Percentiles rank a stretch among this genome's conserved stretches.
phyloP scores from a whole-genome alignment of 2,888 invertebrate genomes.

The Agrochola lychnidis region DNA sequence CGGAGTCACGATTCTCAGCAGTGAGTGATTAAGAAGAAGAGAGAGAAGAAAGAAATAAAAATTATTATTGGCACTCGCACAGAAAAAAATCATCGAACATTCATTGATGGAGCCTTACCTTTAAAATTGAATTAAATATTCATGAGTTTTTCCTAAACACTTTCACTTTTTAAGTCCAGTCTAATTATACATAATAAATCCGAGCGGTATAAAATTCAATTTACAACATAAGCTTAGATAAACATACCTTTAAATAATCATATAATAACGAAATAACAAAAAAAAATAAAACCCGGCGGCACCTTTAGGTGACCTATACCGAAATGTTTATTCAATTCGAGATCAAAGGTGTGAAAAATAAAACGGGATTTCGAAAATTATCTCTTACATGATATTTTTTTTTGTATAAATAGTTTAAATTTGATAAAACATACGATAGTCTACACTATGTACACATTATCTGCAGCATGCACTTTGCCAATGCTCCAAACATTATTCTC shows the following conservation, averaged over 20 bases:
- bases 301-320: not conserved
- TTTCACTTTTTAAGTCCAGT: not conserved
- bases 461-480: not conserved
- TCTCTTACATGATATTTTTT: not conserved
- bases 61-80: not conserved
- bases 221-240: not conserved
- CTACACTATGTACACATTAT: not conserved
- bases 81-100: too few species aligned
- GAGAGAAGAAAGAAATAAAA: not conserved
- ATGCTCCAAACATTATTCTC: not conserved
- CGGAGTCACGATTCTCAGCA: too few species aligned
- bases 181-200: not conserved
- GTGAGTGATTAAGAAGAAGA: too few species aligned
- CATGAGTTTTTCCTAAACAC: not conserved
- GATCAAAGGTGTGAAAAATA: slow-evolving; percentile 10
- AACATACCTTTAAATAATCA: not conserved
- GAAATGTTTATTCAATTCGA: slow-evolving; percentile 8
- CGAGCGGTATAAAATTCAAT: not conserved
- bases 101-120: not conserved
- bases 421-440: too few species aligned
- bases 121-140: not conserved
- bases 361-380: not conserved
- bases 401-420: not conserved
- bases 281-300: not conserved
- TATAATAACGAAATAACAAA: not conserved